Base-by-base conservation (phyloP, 2,888 invertebrate genomes). In the Thymelicus sylvestris region DNA sequence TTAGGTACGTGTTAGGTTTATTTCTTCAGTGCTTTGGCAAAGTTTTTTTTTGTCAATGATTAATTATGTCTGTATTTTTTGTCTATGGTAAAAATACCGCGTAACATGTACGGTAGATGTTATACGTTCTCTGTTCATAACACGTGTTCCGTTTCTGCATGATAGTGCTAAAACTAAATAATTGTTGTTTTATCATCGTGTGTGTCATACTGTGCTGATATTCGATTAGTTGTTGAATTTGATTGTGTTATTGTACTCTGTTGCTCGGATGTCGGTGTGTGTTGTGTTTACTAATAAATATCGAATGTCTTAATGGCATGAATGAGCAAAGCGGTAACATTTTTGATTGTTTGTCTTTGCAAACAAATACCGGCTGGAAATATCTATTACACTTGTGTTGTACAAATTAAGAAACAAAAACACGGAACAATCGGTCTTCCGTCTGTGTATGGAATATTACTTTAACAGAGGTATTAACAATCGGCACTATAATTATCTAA, bases 221-320 rank as follows among this genome's bases (percentile, higher is more conserved):
- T 67, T 63, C 52, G 61, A 65, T 59, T 65, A 59, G 44, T 60
- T 70, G 65, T 64, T 71, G 44, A 70, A 72, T 72, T 68, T 66
- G 44, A 65, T 59, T 67, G 61, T 72, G 64, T 52, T 70, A 64
- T 69, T 72, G 72, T 74, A 66, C 61, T 73, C 60, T 71, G 69
- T 72, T 31, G 38, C 48, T 47, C 48, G 65, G 67, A 50, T 69
- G 61, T 66, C 60, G 60, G 62, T 74, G 65, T 70, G 63, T 64
- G 63, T 64, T 52, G 55, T 66, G 62, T 64, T 61, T 39, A 59
- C 59, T 59, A 55, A 55, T 55, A 24, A 69, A 64, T 63, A 64
- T 48, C 57, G 61, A 47, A 38, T 59, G 31, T 39, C 38, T 1
- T 64, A 41, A 39, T 59, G 59, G 59, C 59, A 59, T 59, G 59